Base-by-base conservation (phyloP, 1,140 invertebrate species). In the Drosophila truncata region DNA sequence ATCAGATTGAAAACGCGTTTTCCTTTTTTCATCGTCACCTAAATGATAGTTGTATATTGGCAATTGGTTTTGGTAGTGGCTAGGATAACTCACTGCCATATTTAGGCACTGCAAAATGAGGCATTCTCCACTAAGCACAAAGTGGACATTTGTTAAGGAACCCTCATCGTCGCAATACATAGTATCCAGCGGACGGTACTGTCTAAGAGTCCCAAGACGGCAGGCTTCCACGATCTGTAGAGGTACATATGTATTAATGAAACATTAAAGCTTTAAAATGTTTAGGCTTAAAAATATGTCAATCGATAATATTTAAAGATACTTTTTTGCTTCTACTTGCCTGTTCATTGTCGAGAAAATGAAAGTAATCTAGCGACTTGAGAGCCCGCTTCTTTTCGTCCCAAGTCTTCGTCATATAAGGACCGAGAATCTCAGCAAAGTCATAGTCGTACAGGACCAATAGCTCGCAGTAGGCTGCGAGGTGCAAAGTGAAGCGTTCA, bases 101-200 rank as follows among this genome's bases (percentile, higher is more conserved):
- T 85, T 80, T 0, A 93, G 65, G 37, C 83, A 91, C 42, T 93
- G 92, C 1, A 93, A 63, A 14, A 93, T 91, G 25, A 83, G 70
- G 27, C 92, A 93, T 52, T 93, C 80, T 10, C 92, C 92, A 59
- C 92, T 93, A 3, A 93, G 65, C 1, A 93, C 82, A 54, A 93
- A 93, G 39, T 91, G 77, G 1, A 93, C 92, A 52, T 82, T 90
- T 37, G 83, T 84, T 5, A 85, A 10, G 13, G 63, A 69, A 29
- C 91, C 92, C 33, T 71, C 78, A 33, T 93, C 91, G 2, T 88
- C 74, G 6, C 61, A 63, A 42, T 79, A 86, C 27, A 93, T 92
- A 39, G 79, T 91, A 25, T 93, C 82, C 46, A 91, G 37, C 1
- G 92, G 80, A 31, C 85, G 65, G 46, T 72, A 93, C 49, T 93